phyloP scores from a whole-genome alignment of 2,888 invertebrate genomes.

The Rutpela maculata region DNA sequence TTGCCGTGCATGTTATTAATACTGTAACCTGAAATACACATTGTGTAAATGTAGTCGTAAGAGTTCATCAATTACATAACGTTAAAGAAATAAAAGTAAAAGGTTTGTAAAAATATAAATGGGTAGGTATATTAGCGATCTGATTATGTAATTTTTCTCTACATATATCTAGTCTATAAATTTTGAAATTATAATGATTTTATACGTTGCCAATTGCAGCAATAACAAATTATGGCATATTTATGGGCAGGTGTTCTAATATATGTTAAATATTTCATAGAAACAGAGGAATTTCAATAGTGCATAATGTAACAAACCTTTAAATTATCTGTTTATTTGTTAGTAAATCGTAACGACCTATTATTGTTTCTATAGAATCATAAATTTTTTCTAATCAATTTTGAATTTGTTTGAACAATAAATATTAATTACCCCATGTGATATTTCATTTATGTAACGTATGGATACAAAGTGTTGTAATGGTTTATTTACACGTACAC shows the following conservation, averaged over 20 bases:
- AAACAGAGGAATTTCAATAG: constrained; percentile 51
- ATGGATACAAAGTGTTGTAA: constrained; percentile 17
- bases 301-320: constrained; percentile 44
- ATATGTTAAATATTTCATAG: constrained; percentile 51
- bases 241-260: constrained; percentile 56
- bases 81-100: constrained; percentile 19
- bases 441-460: constrained; percentile 45
- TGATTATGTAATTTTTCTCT: constrained; percentile 40
- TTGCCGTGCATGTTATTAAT: too few relatives aligned
- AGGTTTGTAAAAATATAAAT: constrained; percentile 1
- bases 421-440: constrained; percentile 43
- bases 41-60: not conserved
- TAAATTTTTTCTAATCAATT: constrained; percentile 28
- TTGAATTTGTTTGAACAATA: constrained; percentile 27
- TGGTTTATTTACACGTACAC: constrained; percentile 35
- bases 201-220: constrained; percentile 31
- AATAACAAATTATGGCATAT: constrained; percentile 47
- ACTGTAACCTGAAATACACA: not conserved
- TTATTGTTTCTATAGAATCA: constrained; percentile 15
- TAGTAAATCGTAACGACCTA: not conserved
- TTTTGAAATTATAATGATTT: constrained; percentile 43
- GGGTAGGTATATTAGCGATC: constrained; percentile 2
- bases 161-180: constrained; percentile 26
- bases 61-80: constrained; percentile 10
- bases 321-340: constrained; percentile 18